These are phyloP conservation scores for Saxicola maurus DNA, from an alignment of 2,797 vertebrate genomes.

Conservation along the genomic window DNA sequence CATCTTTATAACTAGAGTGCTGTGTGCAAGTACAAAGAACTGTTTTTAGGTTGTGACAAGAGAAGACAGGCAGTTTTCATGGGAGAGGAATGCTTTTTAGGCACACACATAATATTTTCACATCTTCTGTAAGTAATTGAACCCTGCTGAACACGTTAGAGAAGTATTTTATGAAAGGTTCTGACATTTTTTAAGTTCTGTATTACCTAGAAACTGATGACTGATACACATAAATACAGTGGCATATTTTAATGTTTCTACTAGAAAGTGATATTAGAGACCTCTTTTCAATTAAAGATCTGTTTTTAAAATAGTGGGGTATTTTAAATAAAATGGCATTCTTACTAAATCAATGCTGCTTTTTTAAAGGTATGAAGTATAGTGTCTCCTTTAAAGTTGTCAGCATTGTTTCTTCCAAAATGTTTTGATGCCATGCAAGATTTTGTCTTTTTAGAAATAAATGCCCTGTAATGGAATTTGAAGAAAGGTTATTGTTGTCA, in stretches of 20 bases:
- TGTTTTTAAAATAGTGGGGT: not conserved
- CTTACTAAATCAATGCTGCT: fast-evolving
- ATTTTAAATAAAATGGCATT: not conserved
- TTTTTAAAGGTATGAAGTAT: not conserved
- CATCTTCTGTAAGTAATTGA: not conserved
- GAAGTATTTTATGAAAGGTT: not conserved
- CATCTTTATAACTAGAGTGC: not conserved
- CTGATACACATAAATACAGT: not conserved
- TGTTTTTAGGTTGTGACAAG: not conserved
- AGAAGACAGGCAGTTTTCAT: not conserved
- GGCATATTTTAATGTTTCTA: not conserved
- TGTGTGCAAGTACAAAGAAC: not conserved
- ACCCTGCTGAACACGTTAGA: not conserved
- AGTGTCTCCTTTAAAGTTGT: not conserved
- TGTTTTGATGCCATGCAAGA: not conserved
- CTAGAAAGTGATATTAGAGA: not conserved
- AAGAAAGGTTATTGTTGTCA: not conserved
- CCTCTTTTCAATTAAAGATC: not conserved
- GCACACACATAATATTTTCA: not conserved
- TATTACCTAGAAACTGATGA: not conserved
- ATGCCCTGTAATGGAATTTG: not conserved
- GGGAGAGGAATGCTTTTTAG: not conserved
- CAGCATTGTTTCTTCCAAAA: not conserved
- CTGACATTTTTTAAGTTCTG: not conserved
- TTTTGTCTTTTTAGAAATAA: not conserved